Conservation (phyloP, 1,140 invertebrate species). For the Acarapis woodi region DNA sequence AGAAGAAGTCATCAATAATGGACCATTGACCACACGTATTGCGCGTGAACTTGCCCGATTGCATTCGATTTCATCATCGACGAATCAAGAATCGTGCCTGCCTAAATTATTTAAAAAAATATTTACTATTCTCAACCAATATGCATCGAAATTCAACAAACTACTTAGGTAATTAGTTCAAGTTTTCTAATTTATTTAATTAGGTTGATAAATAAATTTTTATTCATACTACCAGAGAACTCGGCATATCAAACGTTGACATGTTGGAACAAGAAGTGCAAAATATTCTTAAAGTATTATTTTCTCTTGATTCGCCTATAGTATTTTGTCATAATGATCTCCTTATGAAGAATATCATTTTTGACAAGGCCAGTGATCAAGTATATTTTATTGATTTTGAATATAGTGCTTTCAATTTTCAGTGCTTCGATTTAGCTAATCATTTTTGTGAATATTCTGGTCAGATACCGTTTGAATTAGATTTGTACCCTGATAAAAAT, state of each 20-base stretch:
- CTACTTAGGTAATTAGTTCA: background rate
- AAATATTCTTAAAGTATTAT: constrained; percentile 31
- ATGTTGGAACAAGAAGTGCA: constrained; percentile 35
- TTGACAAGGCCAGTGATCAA: constrained; percentile 21
- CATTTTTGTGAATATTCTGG: constrained; percentile 85
- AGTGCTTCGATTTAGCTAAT: constrained; percentile 86
- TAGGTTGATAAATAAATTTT: background rate
- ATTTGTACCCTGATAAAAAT: constrained; percentile 41
- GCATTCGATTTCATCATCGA: constrained; percentile 20
- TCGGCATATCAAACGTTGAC: constrained; percentile 29
- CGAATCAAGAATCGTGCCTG: background rate
- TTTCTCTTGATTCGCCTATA: constrained; percentile 35
- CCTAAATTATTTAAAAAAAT: constrained; percentile 4
- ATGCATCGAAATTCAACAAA: constrained; percentile 5
- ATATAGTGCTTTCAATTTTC: constrained; percentile 75
- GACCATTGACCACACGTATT: constrained; percentile 22
- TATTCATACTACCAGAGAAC: background rate
- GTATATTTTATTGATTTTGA: constrained; percentile 93
- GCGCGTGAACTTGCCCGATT: constrained; percentile 48
- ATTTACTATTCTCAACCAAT: constrained; percentile 10
- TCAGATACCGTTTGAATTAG: constrained; percentile 25
- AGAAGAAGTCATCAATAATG: constrained; percentile 34
- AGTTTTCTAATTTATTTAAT: background rate
- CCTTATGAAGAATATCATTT: constrained; percentile 69
- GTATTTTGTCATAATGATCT: constrained; percentile 96